A percentile compares a stretch with the other conserved stretches of the same genome.
Evolutionary conservation across 2,797 vertebrate genomes (phyloP).

Genomic region (Urosaurus nigricauda): DNA sequence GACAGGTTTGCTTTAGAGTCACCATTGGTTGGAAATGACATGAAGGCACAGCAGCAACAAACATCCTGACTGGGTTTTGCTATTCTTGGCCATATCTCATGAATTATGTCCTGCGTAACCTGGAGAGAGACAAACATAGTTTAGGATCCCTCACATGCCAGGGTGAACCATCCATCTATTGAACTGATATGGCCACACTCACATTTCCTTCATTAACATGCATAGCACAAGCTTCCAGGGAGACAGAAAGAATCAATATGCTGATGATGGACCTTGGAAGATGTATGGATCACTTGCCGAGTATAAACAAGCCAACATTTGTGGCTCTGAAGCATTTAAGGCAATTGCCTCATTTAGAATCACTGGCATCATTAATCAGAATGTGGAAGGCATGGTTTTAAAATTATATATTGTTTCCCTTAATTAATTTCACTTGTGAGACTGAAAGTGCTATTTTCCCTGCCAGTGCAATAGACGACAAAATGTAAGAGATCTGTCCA

Average conservation of each 20-base stretch:
- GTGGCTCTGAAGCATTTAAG: conserved; percentile 30
- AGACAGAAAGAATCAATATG: conserved; percentile 29
- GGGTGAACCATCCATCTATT: background rate
- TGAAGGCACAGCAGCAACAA: too few species aligned
- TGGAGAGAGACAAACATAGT: background rate
- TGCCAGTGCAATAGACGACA: background rate
- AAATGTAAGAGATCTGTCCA: background rate
- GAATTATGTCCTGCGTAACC: background rate
- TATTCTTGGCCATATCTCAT: background rate
- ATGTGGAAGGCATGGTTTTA: conserved; percentile 26
- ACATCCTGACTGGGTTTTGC: background rate
- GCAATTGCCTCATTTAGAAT: conserved; percentile 29
- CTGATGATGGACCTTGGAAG: conserved; percentile 13
- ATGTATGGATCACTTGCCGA: conserved; percentile 36
- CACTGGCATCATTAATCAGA: conserved; percentile 39
- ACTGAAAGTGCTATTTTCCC: conserved; percentile 5
- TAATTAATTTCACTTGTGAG: conserved; percentile 35
- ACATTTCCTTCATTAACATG: conserved; percentile 20
- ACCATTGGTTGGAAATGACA: too few species aligned
- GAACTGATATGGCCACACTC: background rate
- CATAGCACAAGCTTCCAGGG: conserved; percentile 13
- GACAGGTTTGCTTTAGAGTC: too few species aligned
- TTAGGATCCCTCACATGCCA: background rate
- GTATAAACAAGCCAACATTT: conserved; percentile 31
- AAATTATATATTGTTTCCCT: conserved; percentile 41